phyloP scores from a whole-genome alignment of 2,797 vertebrate genomes.

The Ammospiza maritima region DNA sequence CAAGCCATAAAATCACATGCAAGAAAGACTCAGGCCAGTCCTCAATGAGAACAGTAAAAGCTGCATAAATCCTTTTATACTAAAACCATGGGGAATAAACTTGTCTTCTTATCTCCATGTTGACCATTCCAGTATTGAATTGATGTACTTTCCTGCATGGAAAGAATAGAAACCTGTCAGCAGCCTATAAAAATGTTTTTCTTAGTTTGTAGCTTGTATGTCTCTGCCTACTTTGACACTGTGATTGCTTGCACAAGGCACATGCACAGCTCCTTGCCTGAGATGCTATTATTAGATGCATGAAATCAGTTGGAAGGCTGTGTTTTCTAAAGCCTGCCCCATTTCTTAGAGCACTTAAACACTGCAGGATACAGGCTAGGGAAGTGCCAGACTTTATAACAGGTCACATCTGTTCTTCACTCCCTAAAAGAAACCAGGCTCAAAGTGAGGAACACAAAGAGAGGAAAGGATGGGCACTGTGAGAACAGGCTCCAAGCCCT shows the following conservation, averaged over 20 bases:
- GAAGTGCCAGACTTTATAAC: neutral
- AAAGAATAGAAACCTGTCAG: neutral
- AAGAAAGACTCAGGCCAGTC: neutral
- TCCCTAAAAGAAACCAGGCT: neutral
- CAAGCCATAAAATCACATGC: neutral
- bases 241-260: neutral
- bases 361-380: neutral
- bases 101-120: neutral
- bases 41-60: neutral
- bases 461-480: neutral
- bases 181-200: neutral
- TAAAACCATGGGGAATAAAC: neutral
- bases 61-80: neutral
- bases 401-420: neutral
- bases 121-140: neutral
- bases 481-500: neutral
- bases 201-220: neutral
- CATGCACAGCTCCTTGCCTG: neutral
- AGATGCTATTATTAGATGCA: neutral
- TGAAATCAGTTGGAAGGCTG: neutral
- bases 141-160: neutral
- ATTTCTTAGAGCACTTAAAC: conserved; percentile 1
- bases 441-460: neutral
- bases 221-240: neutral
- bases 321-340: neutral